A percentile compares a stretch with the other conserved stretches of the same genome.
These are phyloP conservation scores for Nomada fucata DNA, from an alignment of 2,888 invertebrate genomes.

Conservation along the genomic window DNA sequence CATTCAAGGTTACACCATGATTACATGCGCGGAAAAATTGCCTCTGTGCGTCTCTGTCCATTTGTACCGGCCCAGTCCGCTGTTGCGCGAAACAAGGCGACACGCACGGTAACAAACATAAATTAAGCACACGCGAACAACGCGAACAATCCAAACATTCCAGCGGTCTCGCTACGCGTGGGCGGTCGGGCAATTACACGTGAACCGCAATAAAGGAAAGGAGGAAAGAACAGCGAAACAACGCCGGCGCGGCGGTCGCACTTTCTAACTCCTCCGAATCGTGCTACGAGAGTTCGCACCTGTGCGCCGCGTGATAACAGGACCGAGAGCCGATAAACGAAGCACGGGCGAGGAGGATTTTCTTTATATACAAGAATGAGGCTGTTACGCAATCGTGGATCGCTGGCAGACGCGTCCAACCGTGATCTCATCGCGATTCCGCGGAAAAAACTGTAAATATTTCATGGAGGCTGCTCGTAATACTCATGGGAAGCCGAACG, in stretches of 20 bases:
- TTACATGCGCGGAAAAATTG: neutral
- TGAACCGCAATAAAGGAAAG: slow-evolving; percentile 24
- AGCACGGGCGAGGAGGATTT: neutral
- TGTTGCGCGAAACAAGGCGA: neutral
- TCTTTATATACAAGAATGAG: slow-evolving; percentile 11
- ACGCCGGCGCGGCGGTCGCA: slow-evolving; percentile 42
- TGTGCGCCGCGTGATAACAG: slow-evolving; percentile 14
- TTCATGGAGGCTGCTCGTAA: slow-evolving; percentile 30
- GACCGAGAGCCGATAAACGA: neutral
- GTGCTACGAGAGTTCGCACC: slow-evolving; percentile 40
- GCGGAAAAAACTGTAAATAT: slow-evolving; percentile 32
- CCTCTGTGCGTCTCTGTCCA: neutral
- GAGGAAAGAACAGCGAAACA: slow-evolving; percentile 40
- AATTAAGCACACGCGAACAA: slow-evolving; percentile 52
- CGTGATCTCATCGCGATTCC: slow-evolving; percentile 33
- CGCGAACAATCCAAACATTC: slow-evolving; percentile 37
- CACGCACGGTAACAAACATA: slow-evolving; percentile 16
- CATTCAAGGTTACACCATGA: no score
- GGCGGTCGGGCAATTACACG: slow-evolving; percentile 17
- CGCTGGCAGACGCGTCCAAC: slow-evolving; percentile 17
- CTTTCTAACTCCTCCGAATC: slow-evolving; percentile 63
- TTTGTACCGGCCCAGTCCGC: neutral
- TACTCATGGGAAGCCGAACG: neutral
- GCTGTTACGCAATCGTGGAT: slow-evolving; percentile 30
- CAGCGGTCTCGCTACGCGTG: slow-evolving; percentile 26